These are phyloP conservation scores for Rotaria sp. DNA, from an alignment of 2,888 invertebrate genomes.

Conservation along the genomic window DNA sequence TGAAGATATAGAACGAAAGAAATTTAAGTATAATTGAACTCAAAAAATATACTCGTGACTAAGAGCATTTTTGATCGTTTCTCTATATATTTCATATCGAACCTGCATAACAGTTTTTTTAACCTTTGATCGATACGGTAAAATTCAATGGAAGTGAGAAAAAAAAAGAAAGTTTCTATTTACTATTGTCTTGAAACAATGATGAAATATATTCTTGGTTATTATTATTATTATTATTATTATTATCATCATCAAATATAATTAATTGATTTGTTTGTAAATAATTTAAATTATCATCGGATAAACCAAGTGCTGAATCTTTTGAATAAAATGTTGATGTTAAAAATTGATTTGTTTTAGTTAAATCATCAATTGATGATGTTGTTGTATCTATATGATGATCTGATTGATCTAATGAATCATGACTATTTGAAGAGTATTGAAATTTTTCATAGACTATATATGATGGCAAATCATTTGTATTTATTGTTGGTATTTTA, in stretches of 20 bases:
- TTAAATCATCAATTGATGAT: neutral
- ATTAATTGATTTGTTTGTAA: neutral
- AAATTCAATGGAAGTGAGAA: neutral
- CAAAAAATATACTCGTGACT: neutral
- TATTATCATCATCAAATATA: neutral
- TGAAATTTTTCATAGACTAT: neutral
- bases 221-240: no score
- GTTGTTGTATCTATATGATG: neutral
- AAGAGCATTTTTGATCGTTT: neutral
- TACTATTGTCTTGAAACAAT: neutral
- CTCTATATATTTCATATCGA: neutral
- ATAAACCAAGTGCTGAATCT: slow-evolving; percentile 18
- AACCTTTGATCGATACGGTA: neutral
- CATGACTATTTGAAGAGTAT: neutral
- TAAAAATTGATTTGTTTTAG: neutral
- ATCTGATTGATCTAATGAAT: neutral
- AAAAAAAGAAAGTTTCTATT: neutral
- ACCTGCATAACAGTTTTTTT: neutral
- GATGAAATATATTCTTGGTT: neutral
- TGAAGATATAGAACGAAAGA: neutral
- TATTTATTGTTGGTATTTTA: neutral
- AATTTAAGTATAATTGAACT: neutral
- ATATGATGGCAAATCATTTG: neutral
- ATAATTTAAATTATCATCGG: neutral
- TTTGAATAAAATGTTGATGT: neutral